Evolutionary conservation across 2,888 invertebrate species (phyloP).

Genomic region (Synanthedon andrenaeformis): DNA sequence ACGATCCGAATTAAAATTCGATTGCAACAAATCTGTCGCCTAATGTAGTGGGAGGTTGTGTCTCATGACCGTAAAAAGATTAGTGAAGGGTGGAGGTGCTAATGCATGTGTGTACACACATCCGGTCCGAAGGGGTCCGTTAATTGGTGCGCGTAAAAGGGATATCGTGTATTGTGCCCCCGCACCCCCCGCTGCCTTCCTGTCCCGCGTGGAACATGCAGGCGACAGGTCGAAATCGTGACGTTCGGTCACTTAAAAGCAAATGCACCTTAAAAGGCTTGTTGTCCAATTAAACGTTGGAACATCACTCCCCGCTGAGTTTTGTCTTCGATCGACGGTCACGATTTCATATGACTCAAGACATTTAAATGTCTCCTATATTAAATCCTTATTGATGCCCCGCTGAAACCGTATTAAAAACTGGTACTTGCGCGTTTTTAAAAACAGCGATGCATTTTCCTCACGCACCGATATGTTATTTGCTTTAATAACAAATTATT

Average conservation of each 20-base stretch:
- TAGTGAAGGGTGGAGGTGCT: conserved; percentile 63
- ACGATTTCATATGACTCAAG: conserved; percentile 14
- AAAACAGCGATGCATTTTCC: not conserved
- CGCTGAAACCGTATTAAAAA: not conserved
- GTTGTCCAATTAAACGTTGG: conserved; percentile 32
- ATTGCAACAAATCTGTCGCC: too few species aligned
- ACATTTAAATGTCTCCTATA: not conserved
- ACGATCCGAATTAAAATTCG: too few species aligned
- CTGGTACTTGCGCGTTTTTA: not conserved
- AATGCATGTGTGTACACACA: conserved; percentile 58
- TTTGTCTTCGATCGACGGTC: conserved; percentile 28
- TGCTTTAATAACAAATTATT: conserved; percentile 15
- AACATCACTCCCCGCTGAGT: conserved; percentile 27
- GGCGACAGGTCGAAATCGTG: conserved; percentile 34
- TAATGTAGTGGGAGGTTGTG: too few species aligned
- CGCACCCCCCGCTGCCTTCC: conserved; percentile 34
- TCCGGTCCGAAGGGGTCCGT: conserved; percentile 64
- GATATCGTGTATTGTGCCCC: conserved; percentile 60
- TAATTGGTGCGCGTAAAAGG: conserved; percentile 69
- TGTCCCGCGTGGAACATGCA: conserved; percentile 42
- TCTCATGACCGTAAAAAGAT: conserved; percentile 43
- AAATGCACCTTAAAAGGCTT: conserved; percentile 30
- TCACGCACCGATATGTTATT: conserved; percentile 9
- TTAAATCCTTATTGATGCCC: conserved; percentile 5
- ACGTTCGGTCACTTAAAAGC: conserved; percentile 29